Evolutionary conservation across 2,797 vertebrate genomes (phyloP), one percentile per base, ranked within the genome.

Genomic region (Chaunax sp.): DNA sequence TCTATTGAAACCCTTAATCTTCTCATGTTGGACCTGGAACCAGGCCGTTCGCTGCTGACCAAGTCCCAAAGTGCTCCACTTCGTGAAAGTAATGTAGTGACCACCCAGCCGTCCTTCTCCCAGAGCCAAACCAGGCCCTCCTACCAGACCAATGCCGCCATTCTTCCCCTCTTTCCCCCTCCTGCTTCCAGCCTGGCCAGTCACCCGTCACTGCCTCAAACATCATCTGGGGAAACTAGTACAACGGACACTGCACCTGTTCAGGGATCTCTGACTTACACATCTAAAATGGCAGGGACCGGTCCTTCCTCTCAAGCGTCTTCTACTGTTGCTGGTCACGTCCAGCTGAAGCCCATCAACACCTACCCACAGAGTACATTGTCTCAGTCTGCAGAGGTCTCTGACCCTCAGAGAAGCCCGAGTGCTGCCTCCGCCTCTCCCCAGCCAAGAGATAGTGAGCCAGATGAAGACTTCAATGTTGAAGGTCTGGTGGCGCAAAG

Each of bases 401-500:
- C 69, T 1, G 89, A 89, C 22, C 50, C 78, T 26, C 82, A 62
- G 82, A 76, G 76, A 72, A 81, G 81, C 83, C 62, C 63, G 1
- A 79, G 67, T 68, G 49, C 55, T 43, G 75, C 90, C 22, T 87
- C 91, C 1, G 80, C 88, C 26, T 94, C 94, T 26, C 70, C 91
- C 25, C 85, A 92, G 50, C 89, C 91, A 47, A 93, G 91, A 90
- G 94, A 94, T 5, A 80, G 72, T 41, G 94, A 94, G 1, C 88
- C 92, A 0, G 96, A 96, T 62, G 94, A 95, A 49, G 94, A 94
- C 12, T 94, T 97, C 90, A 96, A 95, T 56, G 88, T 98, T 70
- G 96, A 97, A 81, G 98, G 98, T 46, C 93, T 99, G 78, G 98
- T 99, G 78, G 97, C 97, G 65, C 96, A 99, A 58, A 94, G 98